Evolutionary conservation across 2,888 invertebrate genomes (phyloP), one percentile per base, ranked within the genome.

Genomic region (Gymnocheta viridis): DNA sequence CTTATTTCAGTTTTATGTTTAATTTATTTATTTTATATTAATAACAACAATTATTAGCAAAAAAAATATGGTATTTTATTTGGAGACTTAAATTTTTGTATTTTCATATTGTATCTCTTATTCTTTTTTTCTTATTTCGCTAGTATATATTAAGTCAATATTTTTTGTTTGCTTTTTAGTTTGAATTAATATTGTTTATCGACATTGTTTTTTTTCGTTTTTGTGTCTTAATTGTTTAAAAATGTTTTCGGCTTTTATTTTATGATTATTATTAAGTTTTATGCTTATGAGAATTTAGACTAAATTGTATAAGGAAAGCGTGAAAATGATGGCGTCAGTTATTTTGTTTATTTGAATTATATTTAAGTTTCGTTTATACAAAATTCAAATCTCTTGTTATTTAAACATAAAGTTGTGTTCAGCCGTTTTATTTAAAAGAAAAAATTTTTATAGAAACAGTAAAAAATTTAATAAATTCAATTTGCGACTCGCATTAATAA

Each of bases 41-140:
- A 62, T 78, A 78, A 84, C 77, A 84, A 81, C 77, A 84, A 77
- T 60, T 81, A 77, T 84, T 84, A 84, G 80, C 73, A 81, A 84
- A 84, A 82, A 38, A 82, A 83, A 77, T n/a, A 49, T 64, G 17
- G 38, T 60, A 24, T 38, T 62, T 73, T 56, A 27, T 78, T 70
- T 49, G 60, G 29, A 80, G 64, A 77, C 54, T 80, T 81, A 73
- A 47, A 72, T 69, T 72, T 62, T 54, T 66, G 10, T 62, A 49
- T 66, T 49, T 49, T 67, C 2, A 49, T 35, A 51, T 35, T 47
- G 3, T 35, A 12, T 78, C 38, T 49, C n/a, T 64, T 56, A 73
- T 76, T 9, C 19, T 19, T 1, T 41, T 19, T 47, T 47, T 27
- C 27, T 72, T 69, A 56, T 54, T 47, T 47, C 29, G 69, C 44